A percentile compares a stretch with the other conserved stretches of the same genome.
These are phyloP conservation scores for Crotalus adamanteus DNA, from an alignment of 2,797 vertebrate genomes.

Conservation along the genomic window DNA sequence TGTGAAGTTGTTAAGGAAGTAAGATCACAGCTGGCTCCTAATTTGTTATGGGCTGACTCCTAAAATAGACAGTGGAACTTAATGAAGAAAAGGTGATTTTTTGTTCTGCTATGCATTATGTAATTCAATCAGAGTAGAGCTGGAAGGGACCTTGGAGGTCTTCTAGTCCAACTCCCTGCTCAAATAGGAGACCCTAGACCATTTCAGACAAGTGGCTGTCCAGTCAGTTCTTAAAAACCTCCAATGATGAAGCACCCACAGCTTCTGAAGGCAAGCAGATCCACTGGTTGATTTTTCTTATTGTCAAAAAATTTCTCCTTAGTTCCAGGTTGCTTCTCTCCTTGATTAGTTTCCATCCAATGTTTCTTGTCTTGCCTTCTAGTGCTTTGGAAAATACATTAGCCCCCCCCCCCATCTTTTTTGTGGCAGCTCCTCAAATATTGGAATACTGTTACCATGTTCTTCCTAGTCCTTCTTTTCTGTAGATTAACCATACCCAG, in stretches of 20 bases:
- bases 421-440: not conserved
- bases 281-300: not conserved
- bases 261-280: not conserved
- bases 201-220: not conserved
- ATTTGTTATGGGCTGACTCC: not conserved
- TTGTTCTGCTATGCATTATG: not conserved
- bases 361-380: not conserved
- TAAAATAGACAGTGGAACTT: not conserved
- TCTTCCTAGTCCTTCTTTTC: not conserved
- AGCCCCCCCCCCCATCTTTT: not conserved
- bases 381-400: not conserved
- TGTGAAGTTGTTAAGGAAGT: constrained; percentile 35
- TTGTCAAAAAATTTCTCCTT: not conserved
- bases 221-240: not conserved
- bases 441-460: not conserved
- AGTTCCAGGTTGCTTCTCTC: rapidly evolving
- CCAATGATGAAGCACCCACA: not conserved
- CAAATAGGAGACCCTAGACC: not conserved
- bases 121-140: not conserved
- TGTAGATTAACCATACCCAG: not conserved
- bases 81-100: not conserved
- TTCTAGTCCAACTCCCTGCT: not conserved
- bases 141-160: not conserved
- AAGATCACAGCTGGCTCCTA: constrained; percentile 1
- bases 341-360: not conserved